A percentile compares a stretch with the other conserved stretches of the same genome.
Conservation (phyloP, 2,888 invertebrate species). For the Linnaemya vulpina region DNA sequence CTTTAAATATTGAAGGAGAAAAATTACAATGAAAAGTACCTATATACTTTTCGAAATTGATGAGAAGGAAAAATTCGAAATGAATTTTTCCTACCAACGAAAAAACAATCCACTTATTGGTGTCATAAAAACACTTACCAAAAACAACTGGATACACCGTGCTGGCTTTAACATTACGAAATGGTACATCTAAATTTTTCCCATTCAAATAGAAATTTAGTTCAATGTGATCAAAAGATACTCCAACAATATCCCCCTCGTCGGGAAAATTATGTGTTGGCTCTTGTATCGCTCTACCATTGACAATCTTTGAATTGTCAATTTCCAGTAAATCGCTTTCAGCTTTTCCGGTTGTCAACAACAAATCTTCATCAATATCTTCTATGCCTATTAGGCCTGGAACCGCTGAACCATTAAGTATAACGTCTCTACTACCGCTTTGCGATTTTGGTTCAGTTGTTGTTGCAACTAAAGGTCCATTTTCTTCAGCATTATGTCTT, state of each 20-base stretch:
- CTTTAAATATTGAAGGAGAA: neutral
- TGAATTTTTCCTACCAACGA: no score
- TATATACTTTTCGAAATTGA: no score
- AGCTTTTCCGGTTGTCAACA: constrained; percentile 80
- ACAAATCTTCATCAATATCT: constrained; percentile 82
- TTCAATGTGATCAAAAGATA: constrained; percentile 98
- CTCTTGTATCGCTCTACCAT: constrained; percentile 62
- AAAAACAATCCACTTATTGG: neutral
- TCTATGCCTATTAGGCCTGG: constrained; percentile 81
- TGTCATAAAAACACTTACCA: constrained; percentile 86
- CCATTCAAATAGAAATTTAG: constrained; percentile 97
- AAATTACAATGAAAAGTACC: no score
- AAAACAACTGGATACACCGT: constrained; percentile 96
- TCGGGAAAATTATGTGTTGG: constrained; percentile 85
- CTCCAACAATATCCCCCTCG: constrained; percentile 93
- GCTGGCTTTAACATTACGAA: constrained; percentile 93
- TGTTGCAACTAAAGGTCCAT: constrained; percentile 81
- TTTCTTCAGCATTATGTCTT: constrained; percentile 91
- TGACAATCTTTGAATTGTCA: constrained; percentile 17
- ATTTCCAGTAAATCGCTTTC: constrained; percentile 45
- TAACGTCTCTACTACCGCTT: constrained; percentile 72
- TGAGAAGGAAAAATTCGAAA: neutral
- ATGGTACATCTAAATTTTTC: constrained; percentile 91
- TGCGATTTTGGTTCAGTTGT: constrained; percentile 72
- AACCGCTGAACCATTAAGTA: constrained; percentile 76